Base-by-base conservation (phyloP, 2,797 vertebrate genomes). In the Melanotaenia parkinsoni region DNA sequence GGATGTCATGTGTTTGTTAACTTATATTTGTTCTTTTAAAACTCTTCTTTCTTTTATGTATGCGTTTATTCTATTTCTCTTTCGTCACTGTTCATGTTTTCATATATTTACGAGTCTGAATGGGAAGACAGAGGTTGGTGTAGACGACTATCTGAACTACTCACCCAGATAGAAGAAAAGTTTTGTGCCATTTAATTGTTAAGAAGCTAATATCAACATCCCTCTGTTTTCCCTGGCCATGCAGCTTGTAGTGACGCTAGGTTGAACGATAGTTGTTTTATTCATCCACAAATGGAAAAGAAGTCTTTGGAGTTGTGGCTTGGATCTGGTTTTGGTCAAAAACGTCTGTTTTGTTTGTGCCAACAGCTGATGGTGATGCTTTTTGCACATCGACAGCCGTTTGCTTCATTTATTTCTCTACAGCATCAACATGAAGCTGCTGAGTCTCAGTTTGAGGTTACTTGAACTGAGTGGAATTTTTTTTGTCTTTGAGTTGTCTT, bases 21-120 rank as follows among this genome's bases (percentile, higher is more conserved):
- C 70, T 81, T 90, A 58, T 90, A 54, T 87, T 79, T 72, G 50
- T 74, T 81, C 43, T 43, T 58, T 74, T 3, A 32, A 28, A 72
- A 70, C 61, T 73, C 12, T 62, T 13, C 9, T 75, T 57, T 79
- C 6, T 16, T 65, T 28, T 80, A 72, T 85, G 79, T 74, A 65
- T 76, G 56, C 83, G 72, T 82, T 58, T 38, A n/a, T 68, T 61
- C 26, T 57, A 22, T 69, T 71, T 51, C 54, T 80, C 33, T 61
- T 58, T 32, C 74, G 28, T 56, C 71, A 58, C 57, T 74, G 14
- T 2, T 5, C 32, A 24, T 24, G 5, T 24, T 6, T 16, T 61
- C 45, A 56, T 35, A 70, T 32, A 40, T 65, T 50, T 26, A 51
- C 50, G 57, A 76, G 54, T 83, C 51, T 61, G 22, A 74, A 78